Evolutionary conservation across 37 sponge, comb jelly and placozoan genomes (phyloP).

Genomic region (Oopsacas minuta): DNA sequence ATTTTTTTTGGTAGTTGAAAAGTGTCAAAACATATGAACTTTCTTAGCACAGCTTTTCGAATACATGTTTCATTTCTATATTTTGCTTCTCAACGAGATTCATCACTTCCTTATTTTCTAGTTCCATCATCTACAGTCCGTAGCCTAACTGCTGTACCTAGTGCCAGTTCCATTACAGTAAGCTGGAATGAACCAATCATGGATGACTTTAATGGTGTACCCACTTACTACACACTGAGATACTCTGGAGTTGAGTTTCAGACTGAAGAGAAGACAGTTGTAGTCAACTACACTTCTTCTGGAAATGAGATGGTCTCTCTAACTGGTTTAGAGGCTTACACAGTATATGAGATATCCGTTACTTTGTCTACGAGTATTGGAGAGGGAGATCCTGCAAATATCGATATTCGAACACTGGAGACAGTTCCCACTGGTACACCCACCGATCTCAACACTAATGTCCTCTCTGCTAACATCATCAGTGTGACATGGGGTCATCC

Average conservation of each 20-base stretch:
- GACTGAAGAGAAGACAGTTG: background rate
- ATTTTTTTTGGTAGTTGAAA: no score
- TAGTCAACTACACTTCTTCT: constrained; percentile 13
- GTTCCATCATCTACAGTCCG: background rate
- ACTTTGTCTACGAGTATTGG: background rate
- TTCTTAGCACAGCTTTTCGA: no score
- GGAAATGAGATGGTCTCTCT: background rate
- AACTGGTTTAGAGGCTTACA: background rate
- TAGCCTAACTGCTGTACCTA: background rate
- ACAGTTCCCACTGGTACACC: background rate
- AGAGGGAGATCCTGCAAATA: background rate
- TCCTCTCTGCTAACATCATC: constrained; percentile 16
- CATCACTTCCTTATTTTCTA: no score
- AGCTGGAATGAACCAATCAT: background rate
- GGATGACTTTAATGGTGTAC: background rate
- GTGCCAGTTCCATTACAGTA: background rate
- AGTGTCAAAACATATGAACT: no score
- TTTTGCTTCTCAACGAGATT: no score
- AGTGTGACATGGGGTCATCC: constrained; percentile 10
- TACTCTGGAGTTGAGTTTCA: background rate
- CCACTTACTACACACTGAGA: constrained; percentile 15
- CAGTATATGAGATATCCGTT: constrained; percentile 1
- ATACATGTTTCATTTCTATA: no score
- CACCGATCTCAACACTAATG: background rate
- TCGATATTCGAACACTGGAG: background rate